Evolutionary conservation across 1,140 invertebrate species (phyloP), one percentile per base, ranked within the genome.

Genomic region (Trichonephila clavipes): DNA sequence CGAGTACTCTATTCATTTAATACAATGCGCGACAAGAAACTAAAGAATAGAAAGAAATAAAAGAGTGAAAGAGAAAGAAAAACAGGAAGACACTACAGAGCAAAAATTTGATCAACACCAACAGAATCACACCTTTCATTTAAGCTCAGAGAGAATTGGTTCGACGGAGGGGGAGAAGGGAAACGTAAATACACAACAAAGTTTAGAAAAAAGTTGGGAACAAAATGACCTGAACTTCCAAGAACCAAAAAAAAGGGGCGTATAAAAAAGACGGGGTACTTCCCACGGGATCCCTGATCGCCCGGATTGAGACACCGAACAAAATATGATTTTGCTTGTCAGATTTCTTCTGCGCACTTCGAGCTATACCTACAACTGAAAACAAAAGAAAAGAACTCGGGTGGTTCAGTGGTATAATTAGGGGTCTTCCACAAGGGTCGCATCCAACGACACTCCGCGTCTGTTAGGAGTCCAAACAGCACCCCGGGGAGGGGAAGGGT

Each of bases 251-350:
- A 62, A 64, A 21, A n/a, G 61, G 85, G 59, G 61, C 14, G n/a
- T 24, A 44, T 58, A 87, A 58, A 87, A 87, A 28, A 28, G 18
- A 40, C n/a, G 19, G 21, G 61, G 61, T 5, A 62, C 59, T 0
- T 62, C 51, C 82, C 58, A 0, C 6, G 62, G 14, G 19, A 64
- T n/a, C 21, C n/a, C 62, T 64, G 34, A 34, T 44, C 87, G 59
- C 34, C 14, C 21, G 83, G 90, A 92, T 64, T 86, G 82, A 92
- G 90, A 64, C 61, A 19, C 44, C 21, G 90, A 64, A 92, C 90
- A n/a, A 92, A 92, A 92, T 92, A 92, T 92, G 90, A 92, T 92
- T 92, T 86, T 86, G 82, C 90, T 92, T 92, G 90, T 92, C 90
- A 92, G 90, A 86, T 86, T 92, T 86, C 90, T 83, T 91, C 69